Conservation (phyloP, 2,888 invertebrate genomes). For the Plagodis pulveraria region DNA sequence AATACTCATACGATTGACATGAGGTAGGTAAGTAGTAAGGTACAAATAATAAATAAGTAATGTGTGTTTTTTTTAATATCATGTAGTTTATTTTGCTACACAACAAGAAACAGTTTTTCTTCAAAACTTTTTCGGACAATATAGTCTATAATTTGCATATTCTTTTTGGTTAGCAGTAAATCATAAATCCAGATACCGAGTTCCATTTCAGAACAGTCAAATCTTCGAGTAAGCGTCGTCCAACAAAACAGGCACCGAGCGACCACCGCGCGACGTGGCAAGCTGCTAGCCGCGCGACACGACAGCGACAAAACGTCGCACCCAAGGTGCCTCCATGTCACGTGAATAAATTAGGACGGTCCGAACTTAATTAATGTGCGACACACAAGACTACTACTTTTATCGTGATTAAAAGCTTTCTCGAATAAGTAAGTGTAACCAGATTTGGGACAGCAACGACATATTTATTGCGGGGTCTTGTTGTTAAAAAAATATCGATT, state of each 20-base stretch:
- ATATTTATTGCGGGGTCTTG: conserved; percentile 40
- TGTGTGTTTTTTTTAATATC: too few relatives aligned
- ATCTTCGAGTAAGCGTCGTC: conserved; percentile 19
- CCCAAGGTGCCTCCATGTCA: conserved; percentile 58
- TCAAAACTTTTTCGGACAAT: too few relatives aligned
- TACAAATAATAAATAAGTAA: too few relatives aligned
- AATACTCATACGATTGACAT: too few relatives aligned
- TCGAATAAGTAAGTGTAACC: conserved; percentile 42
- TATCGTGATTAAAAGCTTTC: conserved; percentile 67
- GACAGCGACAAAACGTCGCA: conserved; percentile 53
- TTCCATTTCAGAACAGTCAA: conserved; percentile 25
- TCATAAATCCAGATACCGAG: conserved; percentile 26
- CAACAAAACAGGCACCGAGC: conserved; percentile 15
- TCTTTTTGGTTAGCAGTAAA: too few relatives aligned
- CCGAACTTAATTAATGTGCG: conserved; percentile 73
- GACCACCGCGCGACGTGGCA: conserved; percentile 51
- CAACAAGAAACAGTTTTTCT: too few relatives aligned
- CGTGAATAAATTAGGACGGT: conserved; percentile 76
- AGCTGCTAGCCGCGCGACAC: conserved; percentile 50
- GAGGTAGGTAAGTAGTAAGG: too few relatives aligned
- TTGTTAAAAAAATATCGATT: conserved; percentile 11
- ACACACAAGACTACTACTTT: conserved; percentile 64
- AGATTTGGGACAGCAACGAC: conserved; percentile 42
- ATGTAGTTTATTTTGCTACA: too few relatives aligned
- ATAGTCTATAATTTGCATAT: too few relatives aligned